Base-by-base conservation (phyloP, 35 echinoderm and acorn worm genomes). In the Acanthaster planci region DNA sequence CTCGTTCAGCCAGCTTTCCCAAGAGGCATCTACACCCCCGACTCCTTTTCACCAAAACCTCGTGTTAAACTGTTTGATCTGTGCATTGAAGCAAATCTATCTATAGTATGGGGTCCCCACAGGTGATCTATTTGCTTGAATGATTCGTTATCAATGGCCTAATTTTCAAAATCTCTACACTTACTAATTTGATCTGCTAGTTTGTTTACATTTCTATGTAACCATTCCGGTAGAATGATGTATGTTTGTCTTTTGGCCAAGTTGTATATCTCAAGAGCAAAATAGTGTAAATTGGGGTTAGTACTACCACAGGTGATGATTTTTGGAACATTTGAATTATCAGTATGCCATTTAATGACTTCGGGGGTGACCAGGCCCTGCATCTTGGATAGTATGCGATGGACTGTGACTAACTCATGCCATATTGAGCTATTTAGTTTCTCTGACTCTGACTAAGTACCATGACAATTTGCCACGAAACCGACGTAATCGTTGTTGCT, bases 31-130 rank as follows among this genome's bases (percentile, higher is more conserved):
- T 2, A 89, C 59, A 16, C 78, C 87, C 1, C 19, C n/a, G 7
- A 54, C 58, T 3, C 87, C 78, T 12, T 47, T 80, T 18, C 79
- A 81, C 78, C 77, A 89, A 82, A 80, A 89, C 39, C 78, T 82
- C 21, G 87, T n/a, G 38, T 89, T 89, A 52, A 89, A 89, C 18
- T 10, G 23, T 2, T 7, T 9, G 44, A 89, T 10, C 31, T 89
- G 21, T 89, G 57, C 5, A 55, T 57, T 12, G 87, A 81, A 15
- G 87, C 78, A 21, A 89, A 89, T 8, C 87, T 18, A 55, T 89
- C 87, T 1, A 89, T 78, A 16, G 87, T 27, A 67, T 82, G 78
- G 2, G 87, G 87, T 32, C 87, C 87, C 87, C 87, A 89, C 19
- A 89, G 35, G 12, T 40, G 36, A 19, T 89, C 78, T 57, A 82